These are phyloP conservation scores for Dusona sp. DNA, from an alignment of 2,888 invertebrate species.

Conservation along the genomic window DNA sequence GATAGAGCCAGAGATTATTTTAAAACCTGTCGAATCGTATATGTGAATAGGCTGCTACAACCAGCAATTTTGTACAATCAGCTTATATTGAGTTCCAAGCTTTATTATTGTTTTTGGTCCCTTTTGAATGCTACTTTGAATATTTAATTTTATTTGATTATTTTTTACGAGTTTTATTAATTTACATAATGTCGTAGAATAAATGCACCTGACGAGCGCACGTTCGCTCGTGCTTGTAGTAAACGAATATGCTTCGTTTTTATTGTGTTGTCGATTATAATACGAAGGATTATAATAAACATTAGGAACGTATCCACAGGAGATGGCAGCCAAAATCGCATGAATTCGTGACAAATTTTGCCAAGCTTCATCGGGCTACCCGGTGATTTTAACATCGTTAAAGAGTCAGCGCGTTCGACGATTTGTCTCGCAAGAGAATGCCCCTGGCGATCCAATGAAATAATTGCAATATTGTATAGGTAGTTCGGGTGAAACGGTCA, in stretches of 20 bases:
- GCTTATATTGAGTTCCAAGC: conserved; percentile 25
- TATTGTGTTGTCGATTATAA: not conserved
- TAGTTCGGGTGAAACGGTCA: not conserved
- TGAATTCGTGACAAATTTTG: not conserved
- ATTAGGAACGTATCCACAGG: not conserved
- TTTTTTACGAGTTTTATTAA: conserved; percentile 34
- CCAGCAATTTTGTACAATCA: conserved; percentile 44
- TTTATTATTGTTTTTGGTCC: conserved; percentile 17
- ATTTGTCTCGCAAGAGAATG: not conserved
- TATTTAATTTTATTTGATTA: conserved; percentile 13
- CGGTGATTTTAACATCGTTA: not conserved
- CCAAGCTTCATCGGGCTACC: not conserved
- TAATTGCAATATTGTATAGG: conserved; percentile 5
- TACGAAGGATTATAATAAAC: not conserved
- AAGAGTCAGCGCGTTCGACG: not conserved
- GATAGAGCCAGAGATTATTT: conserved; percentile 39
- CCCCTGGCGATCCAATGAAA: not conserved
- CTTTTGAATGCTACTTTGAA: not conserved
- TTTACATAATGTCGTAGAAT: conserved; percentile 22
- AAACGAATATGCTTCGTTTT: conserved; percentile 13
- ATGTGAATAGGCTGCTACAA: conserved; percentile 16
- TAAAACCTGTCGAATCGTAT: conserved; percentile 13
- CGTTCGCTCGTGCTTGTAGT: conserved; percentile 13
- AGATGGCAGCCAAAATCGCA: not conserved
- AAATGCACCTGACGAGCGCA: not conserved